Percentiles rank a stretch among this genome's conserved stretches.
Evolutionary conservation across 2,113 vertebrate genomes (phyloP).

Genomic region (Crotalus helleri): DNA sequence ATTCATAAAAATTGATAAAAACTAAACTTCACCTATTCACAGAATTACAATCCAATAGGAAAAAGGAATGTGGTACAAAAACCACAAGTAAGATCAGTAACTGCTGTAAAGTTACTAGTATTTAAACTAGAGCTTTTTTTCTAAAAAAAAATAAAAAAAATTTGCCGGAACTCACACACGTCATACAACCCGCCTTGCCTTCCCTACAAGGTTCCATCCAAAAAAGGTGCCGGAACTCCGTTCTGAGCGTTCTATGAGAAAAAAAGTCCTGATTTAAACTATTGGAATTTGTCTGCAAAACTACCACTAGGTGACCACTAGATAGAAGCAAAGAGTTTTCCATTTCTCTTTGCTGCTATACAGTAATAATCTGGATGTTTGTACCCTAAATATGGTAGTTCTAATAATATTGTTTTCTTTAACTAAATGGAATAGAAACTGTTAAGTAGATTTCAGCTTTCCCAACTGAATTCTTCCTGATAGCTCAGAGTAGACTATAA

Average conservation of each 20-base stretch:
- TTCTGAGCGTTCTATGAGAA: no score
- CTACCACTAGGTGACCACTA: not conserved
- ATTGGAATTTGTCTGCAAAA: not conserved
- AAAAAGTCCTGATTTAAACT: not conserved
- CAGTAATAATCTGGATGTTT: not conserved
- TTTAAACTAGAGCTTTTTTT: not conserved
- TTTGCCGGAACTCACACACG: no score
- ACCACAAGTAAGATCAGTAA: not conserved
- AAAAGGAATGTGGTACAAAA: not conserved
- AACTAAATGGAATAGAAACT: not conserved
- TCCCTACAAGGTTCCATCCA: no score
- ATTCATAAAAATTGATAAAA: not conserved
- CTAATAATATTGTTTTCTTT: not conserved
- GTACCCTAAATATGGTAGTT: not conserved
- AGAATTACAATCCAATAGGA: not conserved
- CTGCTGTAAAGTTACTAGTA: not conserved
- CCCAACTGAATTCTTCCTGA: not conserved
- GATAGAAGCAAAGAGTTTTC: not conserved
- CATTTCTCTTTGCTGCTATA: not conserved
- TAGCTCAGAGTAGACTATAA: not conserved
- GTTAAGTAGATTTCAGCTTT: not conserved
- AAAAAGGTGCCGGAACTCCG: no score
- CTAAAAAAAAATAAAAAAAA: no score
- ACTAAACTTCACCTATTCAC: not conserved
- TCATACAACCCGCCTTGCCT: no score